These are phyloP conservation scores for Heliangelus exortis DNA, from an alignment of 2,797 vertebrate genomes.

Conservation along the genomic window DNA sequence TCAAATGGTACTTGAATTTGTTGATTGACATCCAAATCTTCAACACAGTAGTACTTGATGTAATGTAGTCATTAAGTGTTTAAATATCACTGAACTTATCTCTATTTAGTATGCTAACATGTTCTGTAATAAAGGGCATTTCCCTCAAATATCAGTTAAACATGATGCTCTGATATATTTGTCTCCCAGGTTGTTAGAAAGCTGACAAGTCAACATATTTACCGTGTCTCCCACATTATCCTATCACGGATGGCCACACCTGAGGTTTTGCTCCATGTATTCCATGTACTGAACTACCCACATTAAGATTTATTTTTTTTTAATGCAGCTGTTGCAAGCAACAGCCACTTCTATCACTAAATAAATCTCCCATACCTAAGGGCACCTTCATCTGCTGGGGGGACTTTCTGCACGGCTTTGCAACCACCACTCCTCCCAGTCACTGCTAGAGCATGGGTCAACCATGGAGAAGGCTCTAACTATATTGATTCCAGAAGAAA, in stretches of 20 bases:
- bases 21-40: not conserved
- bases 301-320: not conserved
- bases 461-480: not conserved
- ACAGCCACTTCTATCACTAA: not conserved
- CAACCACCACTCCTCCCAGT: not conserved
- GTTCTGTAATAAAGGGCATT: not conserved
- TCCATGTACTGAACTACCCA: not conserved
- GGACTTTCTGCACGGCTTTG: not conserved
- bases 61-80: not conserved
- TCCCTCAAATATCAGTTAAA: not conserved
- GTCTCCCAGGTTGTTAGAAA: not conserved
- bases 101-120: not conserved
- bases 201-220: conserved; percentile 42
- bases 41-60: not conserved
- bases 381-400: not conserved
- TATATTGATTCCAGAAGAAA: not conserved
- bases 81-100: not conserved
- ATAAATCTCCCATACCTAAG: not conserved
- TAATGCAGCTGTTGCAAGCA: not conserved
- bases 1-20: not conserved
- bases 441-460: not conserved
- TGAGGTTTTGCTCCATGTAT: not conserved
- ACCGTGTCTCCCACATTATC: not conserved
- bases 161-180: conserved; percentile 16
- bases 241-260: conserved; percentile 25